Conservation (phyloP, 1,140 invertebrate genomes). For the Bradynema listronoti region DNA sequence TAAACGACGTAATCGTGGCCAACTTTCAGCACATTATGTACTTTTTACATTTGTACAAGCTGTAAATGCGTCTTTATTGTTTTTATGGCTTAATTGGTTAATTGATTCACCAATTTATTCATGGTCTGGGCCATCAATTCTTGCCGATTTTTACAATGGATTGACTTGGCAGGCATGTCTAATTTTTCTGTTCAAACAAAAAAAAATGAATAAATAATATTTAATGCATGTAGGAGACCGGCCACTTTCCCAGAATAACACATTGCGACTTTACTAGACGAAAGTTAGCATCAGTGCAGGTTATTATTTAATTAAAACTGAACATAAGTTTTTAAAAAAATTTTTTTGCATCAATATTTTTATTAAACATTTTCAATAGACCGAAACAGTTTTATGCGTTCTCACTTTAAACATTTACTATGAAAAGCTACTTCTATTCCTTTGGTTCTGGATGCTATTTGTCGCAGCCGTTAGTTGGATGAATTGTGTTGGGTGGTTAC, state of each 20-base stretch:
- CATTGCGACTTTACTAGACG: conserved; percentile 54
- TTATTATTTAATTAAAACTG: conserved; percentile 10
- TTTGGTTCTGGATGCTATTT: conserved; percentile 60
- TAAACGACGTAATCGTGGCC: conserved; percentile 38
- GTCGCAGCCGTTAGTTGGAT: conserved; percentile 46
- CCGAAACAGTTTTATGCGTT: conserved; percentile 59
- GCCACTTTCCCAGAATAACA: conserved; percentile 55
- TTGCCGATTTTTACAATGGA: conserved; percentile 47
- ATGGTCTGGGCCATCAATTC: conserved; percentile 41
- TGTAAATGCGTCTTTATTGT: conserved; percentile 45
- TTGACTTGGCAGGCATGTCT: conserved; percentile 47
- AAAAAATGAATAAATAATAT: too few species aligned
- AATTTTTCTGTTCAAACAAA: conserved; percentile 5
- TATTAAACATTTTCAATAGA: conserved; percentile 6
- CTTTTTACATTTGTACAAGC: conserved; percentile 48
- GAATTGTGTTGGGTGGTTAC: conserved; percentile 46
- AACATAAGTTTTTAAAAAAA: conserved; percentile 6
- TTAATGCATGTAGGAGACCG: conserved; percentile 52
- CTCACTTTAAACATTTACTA: conserved; percentile 59
- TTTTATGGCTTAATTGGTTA: conserved; percentile 45
- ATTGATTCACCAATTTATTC: conserved; percentile 50
- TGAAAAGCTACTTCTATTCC: conserved; percentile 59
- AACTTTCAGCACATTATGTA: conserved; percentile 47
- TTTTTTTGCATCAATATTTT: neutral
- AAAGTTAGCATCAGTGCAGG: conserved; percentile 34